Conservation (phyloP, 2,888 invertebrate species). For the Drosophila prostipennis region DNA sequence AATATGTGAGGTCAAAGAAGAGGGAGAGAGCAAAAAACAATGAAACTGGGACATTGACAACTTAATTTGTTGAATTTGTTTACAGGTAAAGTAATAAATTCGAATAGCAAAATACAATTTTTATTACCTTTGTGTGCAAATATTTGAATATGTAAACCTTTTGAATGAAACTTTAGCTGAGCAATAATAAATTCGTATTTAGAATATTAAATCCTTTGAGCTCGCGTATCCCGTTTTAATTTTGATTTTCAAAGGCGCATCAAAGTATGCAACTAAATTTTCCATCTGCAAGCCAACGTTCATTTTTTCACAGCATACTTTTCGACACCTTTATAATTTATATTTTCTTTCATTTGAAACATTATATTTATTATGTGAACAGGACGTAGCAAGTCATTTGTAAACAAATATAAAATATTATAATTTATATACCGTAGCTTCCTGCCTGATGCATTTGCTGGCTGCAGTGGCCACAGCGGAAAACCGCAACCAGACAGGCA, state of each 20-base stretch:
- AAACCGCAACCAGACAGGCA: constrained; percentile 64
- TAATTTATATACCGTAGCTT: background rate
- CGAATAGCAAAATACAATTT: background rate
- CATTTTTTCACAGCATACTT: too few species aligned
- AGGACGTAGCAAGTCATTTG: background rate
- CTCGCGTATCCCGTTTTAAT: too few species aligned
- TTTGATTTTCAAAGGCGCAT: too few species aligned
- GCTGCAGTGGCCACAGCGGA: constrained; percentile 52
- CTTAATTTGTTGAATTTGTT: constrained; percentile 45
- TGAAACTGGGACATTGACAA: constrained; percentile 54
- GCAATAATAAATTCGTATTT: background rate
- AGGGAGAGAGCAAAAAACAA: constrained; percentile 4
- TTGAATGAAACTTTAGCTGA: background rate
- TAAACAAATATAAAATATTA: too few species aligned
- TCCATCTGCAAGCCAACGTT: too few species aligned
- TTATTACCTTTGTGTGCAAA: background rate
- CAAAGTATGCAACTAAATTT: background rate
- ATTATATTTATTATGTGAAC: too few species aligned
- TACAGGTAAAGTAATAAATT: constrained; percentile 29
- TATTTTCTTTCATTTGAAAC: too few species aligned
- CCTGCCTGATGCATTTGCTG: background rate
- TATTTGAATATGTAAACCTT: background rate
- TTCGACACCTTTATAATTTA: too few species aligned
- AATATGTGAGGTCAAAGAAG: constrained; percentile 16
- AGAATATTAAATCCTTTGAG: too few species aligned